Base-by-base conservation (phyloP, 2,888 invertebrate species). In the Sarcophaga carnaria region DNA sequence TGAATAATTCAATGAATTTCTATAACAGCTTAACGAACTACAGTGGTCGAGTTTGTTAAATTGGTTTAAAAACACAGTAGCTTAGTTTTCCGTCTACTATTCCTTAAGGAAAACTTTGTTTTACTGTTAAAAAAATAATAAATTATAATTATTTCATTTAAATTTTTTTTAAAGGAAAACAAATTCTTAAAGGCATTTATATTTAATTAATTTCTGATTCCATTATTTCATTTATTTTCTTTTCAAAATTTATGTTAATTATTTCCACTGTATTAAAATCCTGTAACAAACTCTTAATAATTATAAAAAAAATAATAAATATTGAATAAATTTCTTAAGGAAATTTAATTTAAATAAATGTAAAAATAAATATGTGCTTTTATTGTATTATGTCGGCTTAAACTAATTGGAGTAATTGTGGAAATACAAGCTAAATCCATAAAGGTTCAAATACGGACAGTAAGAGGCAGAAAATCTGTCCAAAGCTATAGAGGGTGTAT, bases 271-370 rank as follows among this genome's bases (percentile, higher is more conserved):
- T 88, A 88, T 86, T 87, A 71, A 80, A 72, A 72, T 59, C 5
- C 47, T 69, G 67, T 76, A 71, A 5, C 12, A n/a, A 76, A 84
- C 54, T 64, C 63, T 27, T 20, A 80, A 74, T 67, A 14, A 78
- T 54, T 47, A 82, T 17, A 80, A 85, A 80, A 45, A 80, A 25
- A 49, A 74, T 27, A 71, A 54, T n/a, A 74, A 85, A 86, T 83
- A 85, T 89, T 88, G 71, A 88, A 89, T 88, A 89, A 89, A 89
- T 88, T 88, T 89, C 86, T 76, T 10, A 79, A 66, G 72, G 85
- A 89, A 89, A 89, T 87, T 88, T 84, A 63, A 86, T 88, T 88
- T 85, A 27, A 89, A 89, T 87, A 80, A 88, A 87, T 72, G 79
- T 82, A 74, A 75, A 78, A 60, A 37, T 6, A 60, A 49, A 49